A percentile compares a stretch with the other conserved stretches of the same genome.
phyloP scores from a whole-genome alignment of 2,888 invertebrate genomes.

The Drosophila flavopinicola region DNA sequence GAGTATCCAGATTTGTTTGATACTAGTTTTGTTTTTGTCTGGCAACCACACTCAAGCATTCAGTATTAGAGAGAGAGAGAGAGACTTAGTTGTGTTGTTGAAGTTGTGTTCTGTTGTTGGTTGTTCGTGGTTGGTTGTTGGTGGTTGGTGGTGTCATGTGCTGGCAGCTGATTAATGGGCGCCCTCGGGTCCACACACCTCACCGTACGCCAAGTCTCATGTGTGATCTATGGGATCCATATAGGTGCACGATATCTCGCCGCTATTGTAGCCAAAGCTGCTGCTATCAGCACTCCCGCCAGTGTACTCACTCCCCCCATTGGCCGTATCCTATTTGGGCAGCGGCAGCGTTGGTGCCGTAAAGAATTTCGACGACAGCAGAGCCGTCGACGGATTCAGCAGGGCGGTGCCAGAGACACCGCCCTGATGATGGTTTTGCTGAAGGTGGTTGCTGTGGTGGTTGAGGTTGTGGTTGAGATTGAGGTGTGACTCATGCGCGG shows the following conservation, averaged over 20 bases:
- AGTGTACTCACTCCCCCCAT: constrained; percentile 77
- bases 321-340: constrained; percentile 84
- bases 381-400: constrained; percentile 83
- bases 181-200: constrained; percentile 75
- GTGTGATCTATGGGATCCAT: constrained; percentile 83
- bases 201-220: constrained; percentile 79
- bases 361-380: constrained; percentile 84
- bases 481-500: constrained; percentile 73
- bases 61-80: constrained; percentile 32
- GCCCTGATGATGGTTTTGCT: constrained; percentile 39
- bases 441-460: constrained; percentile 39
- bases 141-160: constrained; percentile 42
- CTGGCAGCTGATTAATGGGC: constrained; percentile 52
- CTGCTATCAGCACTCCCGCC: constrained; percentile 50
- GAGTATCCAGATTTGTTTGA: constrained; percentile 66
- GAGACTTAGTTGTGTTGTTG: constrained; percentile 73
- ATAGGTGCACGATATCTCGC: constrained; percentile 82
- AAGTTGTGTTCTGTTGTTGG: constrained; percentile 36
- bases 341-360: constrained; percentile 83
- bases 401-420: constrained; percentile 60
- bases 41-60: constrained; percentile 69
- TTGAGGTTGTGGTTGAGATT: constrained; percentile 37
- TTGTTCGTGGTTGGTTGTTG: constrained; percentile 27
- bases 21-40: constrained; percentile 44
- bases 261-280: constrained; percentile 78